These are phyloP conservation scores for Plectropomus leopardus DNA, from an alignment of 2,113 vertebrate species.

Conservation along the genomic window DNA sequence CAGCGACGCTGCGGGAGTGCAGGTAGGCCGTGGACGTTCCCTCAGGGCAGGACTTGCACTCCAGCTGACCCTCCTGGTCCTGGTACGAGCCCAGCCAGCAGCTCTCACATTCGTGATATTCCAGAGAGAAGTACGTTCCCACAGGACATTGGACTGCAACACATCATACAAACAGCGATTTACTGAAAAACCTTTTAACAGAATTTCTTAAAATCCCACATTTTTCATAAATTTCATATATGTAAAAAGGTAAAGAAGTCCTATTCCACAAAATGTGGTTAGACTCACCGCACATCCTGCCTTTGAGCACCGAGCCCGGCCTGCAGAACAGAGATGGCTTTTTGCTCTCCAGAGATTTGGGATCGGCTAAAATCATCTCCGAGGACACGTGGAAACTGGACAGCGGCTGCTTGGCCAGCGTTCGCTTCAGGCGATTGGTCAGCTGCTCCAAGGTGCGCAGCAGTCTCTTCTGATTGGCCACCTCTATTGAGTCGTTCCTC, in stretches of 20 bases:
- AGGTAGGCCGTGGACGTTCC: constrained; percentile 94
- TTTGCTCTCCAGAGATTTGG: constrained; percentile 92
- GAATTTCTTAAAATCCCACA: neutral
- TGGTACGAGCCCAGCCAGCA: constrained; percentile 95
- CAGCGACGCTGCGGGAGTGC: constrained; percentile 90
- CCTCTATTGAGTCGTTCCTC: constrained; percentile 94
- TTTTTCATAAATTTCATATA: neutral
- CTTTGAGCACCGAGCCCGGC: constrained; percentile 94
- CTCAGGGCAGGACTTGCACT: constrained; percentile 92
- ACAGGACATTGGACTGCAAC: constrained; percentile 93
- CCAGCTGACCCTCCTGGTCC: constrained; percentile 93
- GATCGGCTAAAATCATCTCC: constrained; percentile 92
- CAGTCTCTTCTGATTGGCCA: constrained; percentile 93
- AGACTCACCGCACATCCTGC: constrained; percentile 94
- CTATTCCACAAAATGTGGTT: neutral
- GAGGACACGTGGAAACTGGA: constrained; percentile 93
- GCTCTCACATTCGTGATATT: constrained; percentile 92
- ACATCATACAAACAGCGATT: constrained; percentile 5
- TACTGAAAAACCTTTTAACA: neutral
- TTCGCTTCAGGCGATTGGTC: constrained; percentile 93
- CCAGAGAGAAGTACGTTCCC: constrained; percentile 94
- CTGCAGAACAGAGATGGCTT: constrained; percentile 93
- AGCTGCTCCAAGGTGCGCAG: constrained; percentile 92
- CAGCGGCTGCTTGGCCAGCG: constrained; percentile 91
- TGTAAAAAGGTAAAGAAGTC: neutral